Conservation (phyloP, 2,888 invertebrate species). For the Lomographa bimaculata region DNA sequence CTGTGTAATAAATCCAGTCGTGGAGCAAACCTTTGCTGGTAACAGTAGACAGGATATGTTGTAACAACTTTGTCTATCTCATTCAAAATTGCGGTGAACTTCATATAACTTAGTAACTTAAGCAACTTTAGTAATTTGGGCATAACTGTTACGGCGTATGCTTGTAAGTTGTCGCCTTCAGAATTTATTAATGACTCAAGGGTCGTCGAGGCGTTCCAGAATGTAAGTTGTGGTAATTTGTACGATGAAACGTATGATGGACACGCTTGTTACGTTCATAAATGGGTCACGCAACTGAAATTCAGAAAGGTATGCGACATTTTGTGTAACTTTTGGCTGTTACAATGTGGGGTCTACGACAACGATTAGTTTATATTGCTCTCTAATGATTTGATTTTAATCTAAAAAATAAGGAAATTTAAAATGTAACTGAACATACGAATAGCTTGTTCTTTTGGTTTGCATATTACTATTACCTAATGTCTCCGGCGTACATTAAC, state of each 20-base stretch:
- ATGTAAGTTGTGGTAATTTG: conserved; percentile 30
- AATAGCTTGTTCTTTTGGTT: too few species aligned
- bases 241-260: conserved; percentile 44
- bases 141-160: conserved; percentile 24
- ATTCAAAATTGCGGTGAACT: conserved; percentile 7
- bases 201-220: conserved; percentile 15
- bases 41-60: too few species aligned
- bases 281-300: conserved; percentile 38
- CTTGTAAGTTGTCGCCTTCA: conserved; percentile 23
- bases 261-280: conserved; percentile 39
- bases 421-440: too few species aligned
- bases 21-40: too few species aligned
- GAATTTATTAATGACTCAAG: conserved; percentile 26
- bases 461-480: too few species aligned
- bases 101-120: conserved; percentile 14
- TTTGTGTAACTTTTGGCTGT: conserved; percentile 10
- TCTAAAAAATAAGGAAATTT: too few species aligned
- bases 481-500: too few species aligned
- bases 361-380: too few species aligned
- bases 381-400: too few species aligned
- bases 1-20: too few species aligned
- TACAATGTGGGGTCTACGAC: too few species aligned
- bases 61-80: too few species aligned
- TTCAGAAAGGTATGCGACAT: conserved; percentile 15
- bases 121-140: conserved; percentile 12